Evolutionary conservation across 1,140 invertebrate genomes (phyloP), one percentile per base, ranked within the genome.

Genomic region (Idris sp.): DNA sequence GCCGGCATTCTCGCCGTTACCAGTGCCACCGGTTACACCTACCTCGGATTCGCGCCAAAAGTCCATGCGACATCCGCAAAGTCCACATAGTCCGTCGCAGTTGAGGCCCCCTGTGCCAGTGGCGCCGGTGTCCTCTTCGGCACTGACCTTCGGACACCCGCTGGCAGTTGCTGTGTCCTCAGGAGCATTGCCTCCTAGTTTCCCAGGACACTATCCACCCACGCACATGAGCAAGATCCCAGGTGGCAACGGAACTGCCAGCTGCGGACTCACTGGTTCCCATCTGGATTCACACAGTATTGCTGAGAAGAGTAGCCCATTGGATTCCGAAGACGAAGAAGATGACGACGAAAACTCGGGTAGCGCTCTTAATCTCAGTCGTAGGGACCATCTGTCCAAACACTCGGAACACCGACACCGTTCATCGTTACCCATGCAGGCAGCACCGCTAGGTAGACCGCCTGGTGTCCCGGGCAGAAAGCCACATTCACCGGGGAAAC

Each of bases 401-500:
- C 74, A 62, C 30, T 36, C 59, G 0, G 58, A 69, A 11, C 69
- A 69, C 0, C 31, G 59, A 58, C 69, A 69, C 30, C 69, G 65
- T 2, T 26, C 61, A 0, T 40, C 62, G 14, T 26, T 82, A 14
- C 35, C 81, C 25, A 41, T 81, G 13, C 83, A 81, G 30, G 79
- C 80, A 3, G 79, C 80, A 0, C 72, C 86, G 0, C 58, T 74
- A 61, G 89, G 79, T 56, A 87, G 84, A 72, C 89, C 83, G 11
- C 84, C 86, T 3, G 85, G 87, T 3, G 87, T 89, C 26, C 90
- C 92, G 49, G 86, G 92, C 25, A 88, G 94, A 15, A 97, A 97
- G 82, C 91, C 94, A 0, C 90, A 93, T n/a, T 95, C 94, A 16
- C 95, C 96, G 2, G 93, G 94, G 5, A 98, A 97, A 86, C 90